phyloP scores from a whole-genome alignment of 1,140 invertebrate genomes.

The Leptinotarsa lineolata region DNA sequence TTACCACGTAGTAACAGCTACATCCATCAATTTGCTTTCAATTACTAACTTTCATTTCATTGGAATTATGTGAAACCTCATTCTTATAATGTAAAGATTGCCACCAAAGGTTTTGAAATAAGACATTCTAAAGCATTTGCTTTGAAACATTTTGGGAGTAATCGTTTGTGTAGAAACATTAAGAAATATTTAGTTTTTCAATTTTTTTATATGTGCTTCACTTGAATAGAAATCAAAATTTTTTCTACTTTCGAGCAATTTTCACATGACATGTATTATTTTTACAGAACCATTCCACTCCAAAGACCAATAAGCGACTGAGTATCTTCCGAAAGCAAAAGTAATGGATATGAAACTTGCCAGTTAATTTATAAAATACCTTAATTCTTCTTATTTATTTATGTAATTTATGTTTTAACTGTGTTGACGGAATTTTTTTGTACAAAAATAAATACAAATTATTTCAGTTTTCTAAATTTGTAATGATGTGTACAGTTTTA shows the following conservation, averaged over 20 bases:
- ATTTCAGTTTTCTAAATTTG: too few species aligned
- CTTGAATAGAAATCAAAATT: too few species aligned
- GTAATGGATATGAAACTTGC: not conserved
- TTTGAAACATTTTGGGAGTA: too few species aligned
- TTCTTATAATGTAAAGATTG: not conserved
- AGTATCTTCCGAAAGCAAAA: slow-evolving; percentile 40
- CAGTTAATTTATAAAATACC: not conserved
- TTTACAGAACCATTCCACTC: slow-evolving; percentile 48
- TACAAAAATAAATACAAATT: too few species aligned
- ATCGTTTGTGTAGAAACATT: too few species aligned
- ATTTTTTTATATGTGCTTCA: too few species aligned
- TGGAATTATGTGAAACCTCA: slow-evolving; percentile 14
- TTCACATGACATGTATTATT: slow-evolving; percentile 15
- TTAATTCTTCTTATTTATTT: not conserved
- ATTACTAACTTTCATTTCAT: not conserved
- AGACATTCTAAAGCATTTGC: not conserved
- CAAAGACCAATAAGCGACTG: slow-evolving; percentile 35
- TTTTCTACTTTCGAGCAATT: not conserved
- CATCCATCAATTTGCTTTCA: too few species aligned
- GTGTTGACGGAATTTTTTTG: not conserved
- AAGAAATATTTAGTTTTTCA: too few species aligned
- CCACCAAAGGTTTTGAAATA: not conserved
- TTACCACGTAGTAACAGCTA: too few species aligned
- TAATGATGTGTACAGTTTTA: too few species aligned
- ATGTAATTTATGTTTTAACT: not conserved